Evolutionary conservation across 2,888 invertebrate genomes (phyloP).

Genomic region (Cerceris ruficornis): DNA sequence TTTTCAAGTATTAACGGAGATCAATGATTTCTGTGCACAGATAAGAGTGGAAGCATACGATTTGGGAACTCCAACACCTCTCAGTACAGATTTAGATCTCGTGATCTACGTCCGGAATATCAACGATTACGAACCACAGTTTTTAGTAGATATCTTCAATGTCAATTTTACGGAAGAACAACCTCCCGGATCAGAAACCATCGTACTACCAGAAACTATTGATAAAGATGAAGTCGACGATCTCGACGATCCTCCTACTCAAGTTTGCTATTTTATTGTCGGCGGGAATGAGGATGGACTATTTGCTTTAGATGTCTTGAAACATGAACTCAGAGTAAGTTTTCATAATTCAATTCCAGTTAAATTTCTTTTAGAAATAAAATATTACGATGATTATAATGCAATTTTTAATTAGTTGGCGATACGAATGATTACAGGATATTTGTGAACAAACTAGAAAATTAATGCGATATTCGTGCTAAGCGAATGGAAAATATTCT

Average conservation of each 20-base stretch:
- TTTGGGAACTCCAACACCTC: constrained; percentile 92
- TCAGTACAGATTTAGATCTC: constrained; percentile 93
- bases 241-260: constrained; percentile 89
- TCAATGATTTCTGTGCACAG: constrained; percentile 81
- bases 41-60: constrained; percentile 95
- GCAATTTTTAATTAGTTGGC: too few species aligned
- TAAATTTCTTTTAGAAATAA: constrained; percentile 17
- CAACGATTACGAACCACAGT: constrained; percentile 94
- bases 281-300: constrained; percentile 89
- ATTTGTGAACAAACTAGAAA: too few species aligned
- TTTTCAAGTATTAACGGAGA: neutral
- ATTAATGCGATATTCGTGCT: neutral
- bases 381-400: too few species aligned
- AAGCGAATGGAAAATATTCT: too few species aligned
- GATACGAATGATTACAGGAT: too few species aligned
- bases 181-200: constrained; percentile 85
- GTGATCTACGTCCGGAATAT: constrained; percentile 94
- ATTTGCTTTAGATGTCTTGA: constrained; percentile 88
- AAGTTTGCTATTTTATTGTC: constrained; percentile 97
- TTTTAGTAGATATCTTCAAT: constrained; percentile 87
- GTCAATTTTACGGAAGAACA: constrained; percentile 88
- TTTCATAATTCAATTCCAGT: neutral
- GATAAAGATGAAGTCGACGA: constrained; percentile 94
- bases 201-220: constrained; percentile 90
- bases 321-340: constrained; percentile 87